A percentile compares a stretch with the other conserved stretches of the same genome.
Conservation (phyloP, 2,113 vertebrate genomes). For the Phylloscopus trochilus region DNA sequence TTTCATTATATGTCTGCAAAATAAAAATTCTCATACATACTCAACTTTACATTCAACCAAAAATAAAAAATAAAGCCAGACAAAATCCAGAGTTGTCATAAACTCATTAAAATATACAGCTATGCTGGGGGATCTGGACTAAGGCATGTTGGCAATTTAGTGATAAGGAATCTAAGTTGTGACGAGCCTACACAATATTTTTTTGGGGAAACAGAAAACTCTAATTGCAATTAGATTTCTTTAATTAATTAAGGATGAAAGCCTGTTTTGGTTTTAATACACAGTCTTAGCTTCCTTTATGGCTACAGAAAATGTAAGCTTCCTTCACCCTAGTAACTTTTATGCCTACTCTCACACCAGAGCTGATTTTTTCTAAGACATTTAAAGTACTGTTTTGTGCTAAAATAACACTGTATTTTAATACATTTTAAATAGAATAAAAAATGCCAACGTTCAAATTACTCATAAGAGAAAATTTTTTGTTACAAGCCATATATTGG, state of each 20-base stretch:
- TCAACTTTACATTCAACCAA: background rate
- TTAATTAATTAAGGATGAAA: constrained; percentile 22
- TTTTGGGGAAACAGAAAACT: background rate
- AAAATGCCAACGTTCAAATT: background rate
- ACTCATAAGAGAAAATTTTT: background rate
- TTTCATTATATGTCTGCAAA: background rate
- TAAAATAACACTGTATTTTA: background rate
- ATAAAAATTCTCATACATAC: background rate
- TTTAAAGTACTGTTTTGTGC: background rate
- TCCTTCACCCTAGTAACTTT: background rate
- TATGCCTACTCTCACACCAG: background rate
- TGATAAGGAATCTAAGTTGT: background rate
- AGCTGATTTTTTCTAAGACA: background rate
- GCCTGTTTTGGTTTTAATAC: background rate
- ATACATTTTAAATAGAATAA: background rate
- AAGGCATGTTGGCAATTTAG: background rate
- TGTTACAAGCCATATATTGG: background rate
- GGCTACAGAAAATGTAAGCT: background rate
- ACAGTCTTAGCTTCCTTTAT: background rate
- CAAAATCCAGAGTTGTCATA: background rate
- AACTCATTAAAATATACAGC: background rate
- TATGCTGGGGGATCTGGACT: background rate
- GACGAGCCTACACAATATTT: background rate
- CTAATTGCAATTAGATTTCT: background rate
- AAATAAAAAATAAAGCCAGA: background rate